A percentile compares a stretch with the other conserved stretches of the same genome.
Evolutionary conservation across 2,888 invertebrate species (phyloP).

Genomic region (Machimus rusticus): DNA sequence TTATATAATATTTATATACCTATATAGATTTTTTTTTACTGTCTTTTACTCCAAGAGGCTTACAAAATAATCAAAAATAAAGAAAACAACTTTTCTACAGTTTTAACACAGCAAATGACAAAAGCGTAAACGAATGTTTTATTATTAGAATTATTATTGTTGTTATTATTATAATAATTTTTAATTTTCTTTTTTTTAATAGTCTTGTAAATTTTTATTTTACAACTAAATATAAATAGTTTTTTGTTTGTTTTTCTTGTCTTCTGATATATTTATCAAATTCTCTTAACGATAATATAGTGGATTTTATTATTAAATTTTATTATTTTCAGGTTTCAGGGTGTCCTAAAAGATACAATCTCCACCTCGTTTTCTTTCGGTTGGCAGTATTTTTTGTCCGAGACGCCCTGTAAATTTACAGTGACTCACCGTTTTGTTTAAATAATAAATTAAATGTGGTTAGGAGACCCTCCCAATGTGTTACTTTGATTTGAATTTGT

Average conservation of each 20-base stretch:
- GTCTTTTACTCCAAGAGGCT: neutral
- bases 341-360: no score
- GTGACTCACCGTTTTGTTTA: no score
- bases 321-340: neutral
- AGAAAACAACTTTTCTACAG: neutral
- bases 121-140: conserved; percentile 14
- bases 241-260: neutral
- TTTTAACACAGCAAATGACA: conserved; percentile 24
- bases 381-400: no score
- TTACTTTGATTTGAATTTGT: no score
- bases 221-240: conserved; percentile 36
- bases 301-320: neutral
- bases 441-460: no score
- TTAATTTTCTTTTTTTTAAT: neutral
- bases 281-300: conserved; percentile 27
- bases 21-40: no score
- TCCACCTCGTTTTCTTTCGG: no score
- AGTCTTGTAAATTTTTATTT: neutral
- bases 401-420: no score
- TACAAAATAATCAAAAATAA: neutral
- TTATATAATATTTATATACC: neutral
- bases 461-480: no score
- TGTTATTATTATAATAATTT: neutral
- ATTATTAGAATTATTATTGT: neutral
- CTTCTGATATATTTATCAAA: conserved; percentile 24